Evolutionary conservation across 1,140 invertebrate species (phyloP), one percentile per base, ranked within the genome.

Genomic region (Drosophila tropicalis): DNA sequence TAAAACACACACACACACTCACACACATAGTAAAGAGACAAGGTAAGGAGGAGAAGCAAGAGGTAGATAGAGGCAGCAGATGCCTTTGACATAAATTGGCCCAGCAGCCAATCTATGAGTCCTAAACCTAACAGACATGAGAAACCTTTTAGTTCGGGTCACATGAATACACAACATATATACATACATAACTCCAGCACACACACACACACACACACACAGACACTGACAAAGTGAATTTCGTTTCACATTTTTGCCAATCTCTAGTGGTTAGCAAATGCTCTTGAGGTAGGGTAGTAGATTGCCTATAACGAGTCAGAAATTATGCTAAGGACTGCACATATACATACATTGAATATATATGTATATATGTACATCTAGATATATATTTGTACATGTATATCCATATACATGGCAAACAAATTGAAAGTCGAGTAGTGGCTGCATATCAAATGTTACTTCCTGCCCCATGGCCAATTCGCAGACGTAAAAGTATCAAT

Each of bases 141-240:
- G 67, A 86, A 86, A 83, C 83, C 83, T 83, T 86, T 86, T 83
- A 87, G 83, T 47, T 70, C 3, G 29, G 39, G 17, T 39, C 40
- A 54, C 12, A 72, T 41, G 57, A 19, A 47, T 39, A 39, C 9
- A 51, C 17, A 51, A 51, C 44, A 51, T 17, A 51, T 19, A 51
- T 17, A 51, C 10, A 51, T 19, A 51, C 44, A 51, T 9, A 19
- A 29, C 29, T 29, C 29, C 29, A 29, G 22, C 15, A 17, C n/a
- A 47, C 17, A 47, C 44, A 19, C 17, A 47, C 44, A 19, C 17
- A 9, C 44, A 47, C 17, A 47, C 17, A 6, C 44, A 51, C 44
- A 22, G 15, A 17, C 44, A 51, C 40, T 22, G 12, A 34, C 17
- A 25, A 17, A 56, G 32, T 39, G 13, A 44, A 44, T 47, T 64